Evolutionary conservation across 2,888 invertebrate species (phyloP).

Genomic region (Hymenopus coronatus): DNA sequence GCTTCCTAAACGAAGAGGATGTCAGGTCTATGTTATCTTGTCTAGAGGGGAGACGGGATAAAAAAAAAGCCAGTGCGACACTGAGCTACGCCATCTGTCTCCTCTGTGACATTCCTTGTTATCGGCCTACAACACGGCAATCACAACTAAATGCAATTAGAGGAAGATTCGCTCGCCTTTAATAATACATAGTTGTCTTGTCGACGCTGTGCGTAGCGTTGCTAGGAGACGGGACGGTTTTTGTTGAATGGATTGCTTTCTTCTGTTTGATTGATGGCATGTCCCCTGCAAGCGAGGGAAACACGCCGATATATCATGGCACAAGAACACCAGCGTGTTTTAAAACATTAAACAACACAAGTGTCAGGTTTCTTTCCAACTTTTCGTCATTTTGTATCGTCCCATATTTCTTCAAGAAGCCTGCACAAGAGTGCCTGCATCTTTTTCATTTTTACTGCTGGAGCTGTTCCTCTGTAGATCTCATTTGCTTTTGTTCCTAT

Average conservation of each 20-base stretch:
- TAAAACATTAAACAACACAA: neutral
- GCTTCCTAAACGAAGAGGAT: neutral
- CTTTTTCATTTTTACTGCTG: neutral
- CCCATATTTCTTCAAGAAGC: neutral
- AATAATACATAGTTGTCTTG: neutral
- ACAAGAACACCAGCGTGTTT: neutral
- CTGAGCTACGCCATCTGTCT: neutral
- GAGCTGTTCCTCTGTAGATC: neutral
- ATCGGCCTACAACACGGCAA: neutral
- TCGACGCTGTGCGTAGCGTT: neutral
- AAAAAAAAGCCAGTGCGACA: neutral
- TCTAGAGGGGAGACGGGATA: neutral
- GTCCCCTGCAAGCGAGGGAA: neutral
- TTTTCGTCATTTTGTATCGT: neutral
- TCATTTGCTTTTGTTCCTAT: too few species aligned
- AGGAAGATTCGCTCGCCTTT: neutral
- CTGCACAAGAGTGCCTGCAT: neutral
- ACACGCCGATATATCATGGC: neutral
- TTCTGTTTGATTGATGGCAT: neutral
- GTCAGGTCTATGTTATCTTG: neutral
- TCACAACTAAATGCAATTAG: neutral
- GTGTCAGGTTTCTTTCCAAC: neutral
- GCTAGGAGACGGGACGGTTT: neutral
- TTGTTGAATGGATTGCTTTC: neutral
- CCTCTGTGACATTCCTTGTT: neutral